These are phyloP conservation scores for Apocheima hispidaria DNA, from an alignment of 2,888 invertebrate genomes.

Conservation along the genomic window DNA sequence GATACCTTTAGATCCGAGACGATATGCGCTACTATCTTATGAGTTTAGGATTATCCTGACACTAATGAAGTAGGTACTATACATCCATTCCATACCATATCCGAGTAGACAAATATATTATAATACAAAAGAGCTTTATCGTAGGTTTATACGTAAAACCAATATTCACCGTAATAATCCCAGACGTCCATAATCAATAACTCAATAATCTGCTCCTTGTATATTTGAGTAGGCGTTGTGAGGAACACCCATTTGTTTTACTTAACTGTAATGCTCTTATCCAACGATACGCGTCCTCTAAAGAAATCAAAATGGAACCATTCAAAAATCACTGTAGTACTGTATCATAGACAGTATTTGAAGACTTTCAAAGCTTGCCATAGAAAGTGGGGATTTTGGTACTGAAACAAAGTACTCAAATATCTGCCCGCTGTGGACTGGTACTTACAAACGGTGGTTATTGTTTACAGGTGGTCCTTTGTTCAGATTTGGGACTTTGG, in stretches of 20 bases:
- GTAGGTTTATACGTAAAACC: conserved; percentile 14
- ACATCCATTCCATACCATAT: background rate
- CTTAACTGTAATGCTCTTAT: conserved; percentile 73
- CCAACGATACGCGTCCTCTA: conserved; percentile 50
- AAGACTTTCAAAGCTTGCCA: background rate
- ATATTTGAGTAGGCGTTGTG: conserved; percentile 63
- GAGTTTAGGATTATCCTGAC: background rate
- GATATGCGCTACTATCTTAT: background rate
- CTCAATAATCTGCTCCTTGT: conserved; percentile 63
- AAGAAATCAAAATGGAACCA: conserved; percentile 39
- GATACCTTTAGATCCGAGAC: no score
- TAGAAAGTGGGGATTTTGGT: background rate
- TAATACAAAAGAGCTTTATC: background rate
- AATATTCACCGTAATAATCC: conserved; percentile 32
- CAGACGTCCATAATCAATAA: conserved; percentile 63
- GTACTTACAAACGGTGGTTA: conserved; percentile 29
- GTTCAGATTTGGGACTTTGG: conserved; percentile 47
- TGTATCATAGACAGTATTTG: background rate
- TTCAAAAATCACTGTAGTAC: background rate
- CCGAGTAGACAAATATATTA: background rate
- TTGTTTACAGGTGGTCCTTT: conserved; percentile 63
- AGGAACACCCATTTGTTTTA: conserved; percentile 74
- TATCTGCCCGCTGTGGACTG: background rate
- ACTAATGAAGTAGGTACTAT: background rate
- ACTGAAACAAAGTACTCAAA: conserved; percentile 15